Base-by-base conservation (phyloP, 2,113 vertebrate species). In the Ailuropoda melanoleuca region DNA sequence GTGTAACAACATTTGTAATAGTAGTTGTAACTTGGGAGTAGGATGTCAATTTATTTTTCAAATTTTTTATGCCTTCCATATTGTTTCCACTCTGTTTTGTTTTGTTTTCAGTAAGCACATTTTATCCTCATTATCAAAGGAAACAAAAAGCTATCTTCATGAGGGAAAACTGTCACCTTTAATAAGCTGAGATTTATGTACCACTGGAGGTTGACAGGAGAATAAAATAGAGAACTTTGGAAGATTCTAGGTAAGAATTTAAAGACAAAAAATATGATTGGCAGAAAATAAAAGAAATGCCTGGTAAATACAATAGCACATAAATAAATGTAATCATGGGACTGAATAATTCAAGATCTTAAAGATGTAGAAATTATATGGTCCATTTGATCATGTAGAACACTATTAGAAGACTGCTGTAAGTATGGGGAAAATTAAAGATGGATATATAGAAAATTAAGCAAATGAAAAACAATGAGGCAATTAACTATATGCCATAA, bases 341-440 rank as follows among this genome's bases (percentile, higher is more conserved):
- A 84, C 72, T 64, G n/a, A 92, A 26, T 82, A 66, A 93, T 46
- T 87, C 29, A 85, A 89, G 78, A 89, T 60, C 55, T 86, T 83
- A 90, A 39, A 82, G 15, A 53, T 66, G 55, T 88, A 84, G 68
- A 86, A 87, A 80, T 92, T 62, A 39, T 21, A 66, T 78, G 60
- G 31, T 34, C 53, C 56, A 68, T 80, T 14, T 68, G 82, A 55
- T 56, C 34, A 91, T 34, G 7, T 46, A 89, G 15, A 88, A 95
- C 70, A 58, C 50, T 88, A 62, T 31, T 64, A 75, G 17, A 70
- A 80, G 78, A 86, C 7, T 83, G 4, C 23, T 81, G 11, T 34
- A 66, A 95, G 66, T 80, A 6, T 83, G 53, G 72, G 50, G n/a
- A 95, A 66, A 93, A 86, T 64, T 88, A 88, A 96, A 91, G 14